Conservation (phyloP, 1,140 invertebrate species). For the Lepidostoma basale region DNA sequence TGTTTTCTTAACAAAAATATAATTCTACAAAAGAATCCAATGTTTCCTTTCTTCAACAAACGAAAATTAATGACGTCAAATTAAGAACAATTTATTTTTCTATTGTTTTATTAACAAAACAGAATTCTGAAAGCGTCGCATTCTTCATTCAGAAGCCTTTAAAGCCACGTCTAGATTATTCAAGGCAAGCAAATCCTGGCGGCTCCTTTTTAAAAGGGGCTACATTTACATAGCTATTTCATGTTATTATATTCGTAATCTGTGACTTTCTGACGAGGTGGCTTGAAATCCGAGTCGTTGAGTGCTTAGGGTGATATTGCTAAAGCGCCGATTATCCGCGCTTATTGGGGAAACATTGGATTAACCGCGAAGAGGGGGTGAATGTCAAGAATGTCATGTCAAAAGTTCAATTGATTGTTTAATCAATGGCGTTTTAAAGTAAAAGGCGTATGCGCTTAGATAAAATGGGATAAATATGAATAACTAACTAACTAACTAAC, state of each 20-base stretch:
- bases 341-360: background rate
- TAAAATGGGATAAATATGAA: background rate
- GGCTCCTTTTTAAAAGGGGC: background rate
- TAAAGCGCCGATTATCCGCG: conserved; percentile 17
- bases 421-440: background rate
- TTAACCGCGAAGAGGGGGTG: background rate
- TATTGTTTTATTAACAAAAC: background rate
- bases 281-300: background rate
- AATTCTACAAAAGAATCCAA: too few species aligned
- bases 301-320: background rate
- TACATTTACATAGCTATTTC: background rate
- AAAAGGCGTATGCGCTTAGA: background rate
- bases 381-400: conserved; percentile 1
- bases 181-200: background rate
- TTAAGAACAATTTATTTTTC: background rate
- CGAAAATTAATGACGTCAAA: background rate
- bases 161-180: background rate
- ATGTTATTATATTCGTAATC: background rate
- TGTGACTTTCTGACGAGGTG: background rate
- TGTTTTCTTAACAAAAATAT: too few species aligned
- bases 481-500: background rate
- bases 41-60: too few species aligned
- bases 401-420: conserved; percentile 2
- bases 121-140: background rate
- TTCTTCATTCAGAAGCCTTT: conserved; percentile 11